Base-by-base conservation (phyloP, 2,888 invertebrate species). In the Amphipyra tragopoginis region DNA sequence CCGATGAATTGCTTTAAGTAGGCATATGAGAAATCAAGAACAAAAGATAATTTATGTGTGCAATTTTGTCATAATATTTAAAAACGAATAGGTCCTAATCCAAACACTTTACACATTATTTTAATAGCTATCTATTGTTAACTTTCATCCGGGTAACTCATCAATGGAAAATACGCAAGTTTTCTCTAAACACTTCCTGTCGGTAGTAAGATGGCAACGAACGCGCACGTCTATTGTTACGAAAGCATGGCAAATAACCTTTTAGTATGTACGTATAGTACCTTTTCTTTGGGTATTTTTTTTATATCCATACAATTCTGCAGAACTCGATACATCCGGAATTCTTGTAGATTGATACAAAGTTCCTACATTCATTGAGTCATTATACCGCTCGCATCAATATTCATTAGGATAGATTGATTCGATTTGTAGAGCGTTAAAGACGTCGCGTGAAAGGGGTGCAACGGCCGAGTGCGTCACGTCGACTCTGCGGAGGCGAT, bases 381-480 rank as follows among this genome's bases (percentile, higher is more conserved):
- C 77, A 72, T 68, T 71, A 62, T 48, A 73, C 75, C 75, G 72
- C 65, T 57, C 61, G 39, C 79, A 89, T 90, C 77, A 89, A 91
- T 91, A 91, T 91, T 87, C 83, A 91, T 90, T 78, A 88, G 81
- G 81, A 82, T 82, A 80, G 87, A 89, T 89, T 85, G 90, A 90
- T 87, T 87, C 83, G 87, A 86, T 94, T 93, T 93, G 89, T 94
- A 93, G 94, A 93, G 93, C 94, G 90, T 93, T 90, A 86, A 88
- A 91, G 88, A 78, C 83, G 59, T 86, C 81, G 86, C 91, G 93
- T 90, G 93, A 94, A 93, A 93, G 91, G 92, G 92, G 94, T 93
- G 93, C 93, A 93, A 92, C 85, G 94, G 90, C 93, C 93, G 89
- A 86, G 85, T 86, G 88, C 86, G 86, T 85, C 84, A 86, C 77